Conservation (phyloP, 2,797 vertebrate genomes). For the Acanthis flammea region DNA sequence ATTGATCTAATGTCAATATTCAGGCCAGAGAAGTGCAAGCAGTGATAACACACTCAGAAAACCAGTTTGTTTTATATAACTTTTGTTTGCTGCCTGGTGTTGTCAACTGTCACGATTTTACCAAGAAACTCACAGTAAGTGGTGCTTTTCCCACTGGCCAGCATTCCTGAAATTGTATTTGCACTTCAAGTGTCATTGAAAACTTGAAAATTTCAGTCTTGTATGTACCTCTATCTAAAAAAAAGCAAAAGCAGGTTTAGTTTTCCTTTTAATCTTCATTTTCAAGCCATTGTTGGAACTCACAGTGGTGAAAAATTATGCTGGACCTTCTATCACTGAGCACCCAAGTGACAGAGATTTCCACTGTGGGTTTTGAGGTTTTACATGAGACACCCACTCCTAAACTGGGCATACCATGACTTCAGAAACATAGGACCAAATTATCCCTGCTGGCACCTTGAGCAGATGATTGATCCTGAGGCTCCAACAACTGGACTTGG, state of each 20-base stretch:
- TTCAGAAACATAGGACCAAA: neutral
- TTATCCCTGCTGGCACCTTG: neutral
- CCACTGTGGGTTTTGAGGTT: neutral
- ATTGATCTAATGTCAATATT: neutral
- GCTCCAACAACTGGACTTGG: neutral
- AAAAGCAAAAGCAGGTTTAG: neutral
- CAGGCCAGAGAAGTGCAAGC: neutral
- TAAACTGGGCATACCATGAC: neutral
- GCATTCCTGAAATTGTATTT: neutral
- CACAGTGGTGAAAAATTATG: neutral
- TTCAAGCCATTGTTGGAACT: neutral
- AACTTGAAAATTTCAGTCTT: neutral
- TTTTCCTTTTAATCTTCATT: neutral
- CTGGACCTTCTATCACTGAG: neutral
- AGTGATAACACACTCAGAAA: neutral
- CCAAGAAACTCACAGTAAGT: neutral
- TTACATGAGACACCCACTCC: neutral
- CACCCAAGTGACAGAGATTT: neutral
- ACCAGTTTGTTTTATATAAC: neutral
- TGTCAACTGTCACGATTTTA: neutral
- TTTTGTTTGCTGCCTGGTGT: neutral
- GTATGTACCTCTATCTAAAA: neutral
- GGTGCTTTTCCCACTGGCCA: rapidly evolving
- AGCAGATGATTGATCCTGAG: neutral
- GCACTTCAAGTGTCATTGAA: neutral